Conservation (phyloP, 2,797 vertebrate species). For the Mormyrops boulengeri region DNA sequence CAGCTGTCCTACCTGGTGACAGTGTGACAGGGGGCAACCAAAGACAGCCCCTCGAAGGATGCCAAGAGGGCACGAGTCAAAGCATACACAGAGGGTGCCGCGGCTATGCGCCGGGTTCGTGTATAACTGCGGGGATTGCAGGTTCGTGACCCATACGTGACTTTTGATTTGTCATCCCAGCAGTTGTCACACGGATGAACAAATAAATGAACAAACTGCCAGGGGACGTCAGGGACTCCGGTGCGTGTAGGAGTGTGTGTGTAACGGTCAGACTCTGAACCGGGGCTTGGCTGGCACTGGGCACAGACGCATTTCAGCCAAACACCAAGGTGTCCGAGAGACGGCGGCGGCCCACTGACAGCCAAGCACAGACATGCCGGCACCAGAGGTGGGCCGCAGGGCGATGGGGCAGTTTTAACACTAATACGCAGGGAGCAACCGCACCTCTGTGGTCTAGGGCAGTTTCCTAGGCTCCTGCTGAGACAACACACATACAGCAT, state of each 20-base stretch:
- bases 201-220: not conserved
- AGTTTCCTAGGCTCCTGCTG: not conserved
- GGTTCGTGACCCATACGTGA: not conserved
- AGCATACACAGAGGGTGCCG: not conserved
- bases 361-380: constrained; percentile 9
- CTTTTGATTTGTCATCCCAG: not conserved
- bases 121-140: not conserved
- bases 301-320: not conserved
- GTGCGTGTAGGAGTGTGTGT: not conserved
- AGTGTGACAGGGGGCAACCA: not conserved
- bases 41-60: not conserved
- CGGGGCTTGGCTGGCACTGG: not conserved
- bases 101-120: not conserved
- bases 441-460: not conserved
- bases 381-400: not conserved
- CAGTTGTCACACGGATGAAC: not conserved
- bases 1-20: not conserved
- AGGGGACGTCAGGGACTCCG: not conserved
- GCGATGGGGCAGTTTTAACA: not conserved
- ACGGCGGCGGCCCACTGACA: not conserved
- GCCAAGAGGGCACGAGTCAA: not conserved
- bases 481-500: not conserved
- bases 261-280: not conserved
- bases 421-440: not conserved
- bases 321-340: not conserved